These are phyloP conservation scores for Mustelus asterias DNA, from an alignment of 2,113 vertebrate species.

Conservation along the genomic window DNA sequence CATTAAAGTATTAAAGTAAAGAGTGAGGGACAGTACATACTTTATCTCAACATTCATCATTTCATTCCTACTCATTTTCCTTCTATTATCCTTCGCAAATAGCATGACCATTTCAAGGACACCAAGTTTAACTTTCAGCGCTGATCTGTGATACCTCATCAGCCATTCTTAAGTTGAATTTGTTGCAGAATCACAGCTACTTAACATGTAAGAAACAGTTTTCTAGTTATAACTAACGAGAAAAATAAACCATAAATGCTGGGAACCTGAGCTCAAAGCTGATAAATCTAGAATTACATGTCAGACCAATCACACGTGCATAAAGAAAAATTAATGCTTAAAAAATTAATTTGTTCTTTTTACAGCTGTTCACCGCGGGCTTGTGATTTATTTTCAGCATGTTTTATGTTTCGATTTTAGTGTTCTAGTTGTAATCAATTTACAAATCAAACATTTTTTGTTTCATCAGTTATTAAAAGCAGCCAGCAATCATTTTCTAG, in stretches of 20 bases:
- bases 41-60: conserved; percentile 15
- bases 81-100: background rate
- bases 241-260: conserved; percentile 8
- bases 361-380: background rate
- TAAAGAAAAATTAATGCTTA: background rate
- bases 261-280: background rate
- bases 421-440: background rate
- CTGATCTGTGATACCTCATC: background rate
- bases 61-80: background rate
- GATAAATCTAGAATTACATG: background rate
- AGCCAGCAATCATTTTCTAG: background rate
- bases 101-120: conserved; percentile 13
- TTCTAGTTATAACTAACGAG: background rate
- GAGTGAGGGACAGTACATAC: background rate
- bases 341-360: background rate
- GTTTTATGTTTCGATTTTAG: background rate
- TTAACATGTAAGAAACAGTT: background rate
- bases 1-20: background rate
- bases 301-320: background rate
- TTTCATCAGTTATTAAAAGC: background rate
- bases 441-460: background rate
- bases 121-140: background rate
- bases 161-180: background rate
- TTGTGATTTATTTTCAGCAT: background rate
- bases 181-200: background rate